phyloP scores from a whole-genome alignment of 2,888 invertebrate genomes.

The Drosophila kokeensis region DNA sequence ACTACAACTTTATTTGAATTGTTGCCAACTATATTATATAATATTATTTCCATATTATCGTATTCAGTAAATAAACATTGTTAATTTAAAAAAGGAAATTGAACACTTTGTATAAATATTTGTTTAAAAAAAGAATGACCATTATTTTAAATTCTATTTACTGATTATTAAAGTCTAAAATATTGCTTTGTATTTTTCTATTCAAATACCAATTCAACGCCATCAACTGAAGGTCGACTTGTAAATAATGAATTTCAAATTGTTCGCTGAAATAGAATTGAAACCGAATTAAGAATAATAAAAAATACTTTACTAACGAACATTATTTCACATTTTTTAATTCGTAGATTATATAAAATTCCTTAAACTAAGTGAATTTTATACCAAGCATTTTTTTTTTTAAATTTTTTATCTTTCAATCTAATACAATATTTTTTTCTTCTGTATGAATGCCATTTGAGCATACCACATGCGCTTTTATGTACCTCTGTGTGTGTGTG shows the following conservation, averaged over 20 bases:
- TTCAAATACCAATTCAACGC: not conserved
- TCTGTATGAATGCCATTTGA: slow-evolving; percentile 39
- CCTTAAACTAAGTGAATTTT: not conserved
- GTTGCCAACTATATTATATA: no score
- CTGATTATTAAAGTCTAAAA: not conserved
- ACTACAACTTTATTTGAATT: not conserved
- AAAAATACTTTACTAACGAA: fast-evolving
- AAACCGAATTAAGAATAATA: not conserved
- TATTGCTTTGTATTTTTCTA: no score
- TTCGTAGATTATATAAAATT: not conserved
- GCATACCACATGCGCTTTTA: slow-evolving; percentile 37
- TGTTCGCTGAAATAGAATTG: not conserved
- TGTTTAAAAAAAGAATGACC: fast-evolving
- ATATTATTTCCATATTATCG: not conserved
- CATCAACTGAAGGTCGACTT: not conserved
- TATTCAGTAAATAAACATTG: not conserved
- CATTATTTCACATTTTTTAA: not conserved
- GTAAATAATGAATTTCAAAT: not conserved
- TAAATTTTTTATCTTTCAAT: not conserved
- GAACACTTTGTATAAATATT: not conserved
- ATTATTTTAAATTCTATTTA: not conserved
- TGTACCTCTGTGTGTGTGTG: slow-evolving; percentile 18
- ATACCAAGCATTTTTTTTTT: no score
- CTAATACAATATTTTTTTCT: not conserved
- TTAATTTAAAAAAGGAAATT: not conserved